phyloP scores from a whole-genome alignment of 2,888 invertebrate genomes.

The Spodoptera littoralis region DNA sequence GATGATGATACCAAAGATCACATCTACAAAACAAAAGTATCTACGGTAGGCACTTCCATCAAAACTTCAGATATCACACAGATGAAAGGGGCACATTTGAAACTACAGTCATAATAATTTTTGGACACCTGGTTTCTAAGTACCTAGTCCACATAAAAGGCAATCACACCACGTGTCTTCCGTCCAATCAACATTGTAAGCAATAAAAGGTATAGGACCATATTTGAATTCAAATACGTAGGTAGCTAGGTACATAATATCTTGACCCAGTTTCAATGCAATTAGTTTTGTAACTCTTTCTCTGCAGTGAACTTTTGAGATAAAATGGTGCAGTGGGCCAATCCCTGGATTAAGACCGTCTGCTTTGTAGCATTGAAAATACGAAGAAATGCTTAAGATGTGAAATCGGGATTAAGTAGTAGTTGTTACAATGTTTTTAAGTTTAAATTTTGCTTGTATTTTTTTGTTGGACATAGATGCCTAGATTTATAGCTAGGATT shows the following conservation, averaged over 20 bases:
- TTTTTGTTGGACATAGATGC: too few species aligned
- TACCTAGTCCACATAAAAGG: conserved; percentile 12
- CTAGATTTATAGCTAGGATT: too few species aligned
- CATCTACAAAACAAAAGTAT: too few species aligned
- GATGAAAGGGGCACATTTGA: too few species aligned
- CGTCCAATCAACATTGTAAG: conserved; percentile 4
- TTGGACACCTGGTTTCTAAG: conserved; percentile 53
- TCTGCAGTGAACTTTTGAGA: not conserved
- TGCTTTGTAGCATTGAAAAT: not conserved
- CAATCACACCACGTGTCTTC: conserved; percentile 17
- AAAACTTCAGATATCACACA: too few species aligned
- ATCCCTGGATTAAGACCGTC: not conserved
- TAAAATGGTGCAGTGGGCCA: not conserved
- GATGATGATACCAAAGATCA: too few species aligned
- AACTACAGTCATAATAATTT: conserved; percentile 23
- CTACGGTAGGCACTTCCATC: too few species aligned
- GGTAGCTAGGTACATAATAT: not conserved
- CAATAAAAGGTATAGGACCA: not conserved
- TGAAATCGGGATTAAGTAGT: too few species aligned
- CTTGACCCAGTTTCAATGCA: not conserved
- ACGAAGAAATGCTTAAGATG: too few species aligned
- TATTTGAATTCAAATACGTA: not conserved
- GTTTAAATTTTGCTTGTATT: not conserved
- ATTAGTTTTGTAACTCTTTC: not conserved
- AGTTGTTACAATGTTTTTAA: too few species aligned